Percentiles rank a stretch among this genome's conserved stretches.
phyloP scores from a whole-genome alignment of 2,113 vertebrate genomes.

The Malurus elegans region DNA sequence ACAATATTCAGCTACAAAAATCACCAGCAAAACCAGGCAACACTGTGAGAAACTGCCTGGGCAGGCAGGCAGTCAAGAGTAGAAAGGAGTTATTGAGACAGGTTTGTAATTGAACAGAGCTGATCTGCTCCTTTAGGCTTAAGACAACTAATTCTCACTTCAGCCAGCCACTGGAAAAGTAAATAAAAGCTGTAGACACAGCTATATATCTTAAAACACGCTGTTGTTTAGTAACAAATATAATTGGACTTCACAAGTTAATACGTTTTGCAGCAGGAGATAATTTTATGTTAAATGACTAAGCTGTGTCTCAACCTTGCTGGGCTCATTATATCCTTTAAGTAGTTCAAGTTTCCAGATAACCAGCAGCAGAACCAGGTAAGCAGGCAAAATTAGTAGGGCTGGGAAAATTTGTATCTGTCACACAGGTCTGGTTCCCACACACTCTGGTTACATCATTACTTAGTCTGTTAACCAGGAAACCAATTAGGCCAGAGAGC shows the following conservation, averaged over 20 bases:
- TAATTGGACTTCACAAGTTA: constrained; percentile 40
- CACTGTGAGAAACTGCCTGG: not conserved
- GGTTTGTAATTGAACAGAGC: not conserved
- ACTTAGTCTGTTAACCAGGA: constrained; percentile 83
- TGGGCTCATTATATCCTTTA: constrained; percentile 73
- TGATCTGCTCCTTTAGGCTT: not conserved
- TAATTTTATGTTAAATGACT: constrained; percentile 61
- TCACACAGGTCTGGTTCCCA: constrained; percentile 95
- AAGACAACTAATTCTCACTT: not conserved
- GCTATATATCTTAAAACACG: not conserved
- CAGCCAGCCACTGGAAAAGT: not conserved
- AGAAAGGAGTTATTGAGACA: not conserved
- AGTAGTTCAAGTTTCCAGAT: constrained; percentile 90
- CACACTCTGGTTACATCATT: constrained; percentile 99
- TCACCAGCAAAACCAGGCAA: not conserved
- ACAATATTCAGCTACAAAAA: constrained; percentile 21
- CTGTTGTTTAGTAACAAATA: constrained; percentile 13
- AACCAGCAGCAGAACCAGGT: constrained; percentile 85
- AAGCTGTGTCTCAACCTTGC: constrained; percentile 61
- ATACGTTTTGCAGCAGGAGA: constrained; percentile 20
- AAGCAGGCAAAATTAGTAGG: constrained; percentile 85
- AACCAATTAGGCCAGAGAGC: constrained; percentile 83
- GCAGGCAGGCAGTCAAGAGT: not conserved
- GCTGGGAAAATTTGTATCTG: constrained; percentile 95
- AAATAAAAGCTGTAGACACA: not conserved